A percentile compares a stretch with the other conserved stretches of the same genome.
phyloP scores from a whole-genome alignment of 35 echinoderm and acorn worm species.

The Heliocidaris erythrogramma region DNA sequence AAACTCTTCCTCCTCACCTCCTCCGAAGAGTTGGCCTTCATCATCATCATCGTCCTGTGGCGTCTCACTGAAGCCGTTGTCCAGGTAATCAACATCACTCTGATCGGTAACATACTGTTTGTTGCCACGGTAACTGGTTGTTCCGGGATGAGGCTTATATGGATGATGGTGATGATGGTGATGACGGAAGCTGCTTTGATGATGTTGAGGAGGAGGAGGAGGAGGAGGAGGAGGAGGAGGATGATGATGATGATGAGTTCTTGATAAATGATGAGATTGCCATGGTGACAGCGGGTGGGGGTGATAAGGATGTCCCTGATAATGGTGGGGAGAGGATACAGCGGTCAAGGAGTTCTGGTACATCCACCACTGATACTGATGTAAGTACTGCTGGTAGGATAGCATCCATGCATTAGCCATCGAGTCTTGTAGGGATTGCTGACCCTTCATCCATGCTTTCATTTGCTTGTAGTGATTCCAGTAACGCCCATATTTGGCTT shows the following conservation, averaged over 20 bases:
- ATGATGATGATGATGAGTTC: background rate
- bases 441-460: background rate
- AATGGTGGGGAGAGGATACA: background rate
- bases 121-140: background rate
- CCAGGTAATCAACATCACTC: conserved; percentile 38
- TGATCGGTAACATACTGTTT: conserved; percentile 41
- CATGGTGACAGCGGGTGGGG: background rate
- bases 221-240: background rate
- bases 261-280: background rate
- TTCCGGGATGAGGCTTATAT: background rate
- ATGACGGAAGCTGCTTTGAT: background rate
- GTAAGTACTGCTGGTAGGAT: conserved; percentile 24
- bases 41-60: conserved; percentile 4
- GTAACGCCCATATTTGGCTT: conserved; percentile 20
- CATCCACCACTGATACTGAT: conserved; percentile 5
- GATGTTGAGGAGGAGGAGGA: background rate
- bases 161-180: background rate
- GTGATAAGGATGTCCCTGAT: background rate
- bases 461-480: conserved; percentile 39
- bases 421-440: background rate
- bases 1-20: conserved; percentile 53
- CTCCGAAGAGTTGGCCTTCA: background rate
- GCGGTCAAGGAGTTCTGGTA: background rate
- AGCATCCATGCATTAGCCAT: background rate
- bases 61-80: conserved; percentile 23